Conservation (phyloP, 2,113 vertebrate genomes). For the Anser cygnoides region DNA sequence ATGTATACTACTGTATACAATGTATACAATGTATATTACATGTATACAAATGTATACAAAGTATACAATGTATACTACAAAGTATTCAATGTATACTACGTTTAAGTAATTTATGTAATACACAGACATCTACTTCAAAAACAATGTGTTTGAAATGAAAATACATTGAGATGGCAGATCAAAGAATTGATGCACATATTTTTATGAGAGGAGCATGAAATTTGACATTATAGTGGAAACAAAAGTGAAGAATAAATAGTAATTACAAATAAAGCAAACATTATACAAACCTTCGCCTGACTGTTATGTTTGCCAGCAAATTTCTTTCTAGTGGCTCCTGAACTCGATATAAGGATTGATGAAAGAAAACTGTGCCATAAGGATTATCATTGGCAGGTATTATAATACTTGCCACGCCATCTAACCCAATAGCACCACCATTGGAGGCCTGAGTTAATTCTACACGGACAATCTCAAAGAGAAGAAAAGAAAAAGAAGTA, state of each 20-base stretch:
- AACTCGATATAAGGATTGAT: constrained; percentile 82
- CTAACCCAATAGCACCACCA: constrained; percentile 88
- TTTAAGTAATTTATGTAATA: neutral
- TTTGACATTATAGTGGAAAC: neutral
- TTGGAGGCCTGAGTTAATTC: constrained; percentile 87
- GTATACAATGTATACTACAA: too few relatives aligned
- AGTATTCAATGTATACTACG: neutral
- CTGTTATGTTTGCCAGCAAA: constrained; percentile 85
- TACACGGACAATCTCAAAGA: constrained; percentile 84
- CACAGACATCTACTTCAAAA: neutral
- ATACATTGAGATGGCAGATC: neutral
- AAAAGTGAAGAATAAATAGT: neutral
- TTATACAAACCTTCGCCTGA: constrained; percentile 87
- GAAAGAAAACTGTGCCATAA: constrained; percentile 91
- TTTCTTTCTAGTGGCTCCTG: constrained; percentile 91
- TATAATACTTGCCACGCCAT: constrained; percentile 81
- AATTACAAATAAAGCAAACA: neutral
- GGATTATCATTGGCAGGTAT: constrained; percentile 96
- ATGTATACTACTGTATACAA: neutral
- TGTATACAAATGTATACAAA: too few relatives aligned
- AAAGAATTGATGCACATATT: neutral
- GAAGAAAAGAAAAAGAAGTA: constrained; percentile 5
- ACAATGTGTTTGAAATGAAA: neutral
- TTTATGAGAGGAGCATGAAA: neutral
- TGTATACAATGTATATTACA: too few relatives aligned